A percentile compares a stretch with the other conserved stretches of the same genome.
Evolutionary conservation across 2,888 invertebrate species (phyloP).

Genomic region (Tenthredo livida): DNA sequence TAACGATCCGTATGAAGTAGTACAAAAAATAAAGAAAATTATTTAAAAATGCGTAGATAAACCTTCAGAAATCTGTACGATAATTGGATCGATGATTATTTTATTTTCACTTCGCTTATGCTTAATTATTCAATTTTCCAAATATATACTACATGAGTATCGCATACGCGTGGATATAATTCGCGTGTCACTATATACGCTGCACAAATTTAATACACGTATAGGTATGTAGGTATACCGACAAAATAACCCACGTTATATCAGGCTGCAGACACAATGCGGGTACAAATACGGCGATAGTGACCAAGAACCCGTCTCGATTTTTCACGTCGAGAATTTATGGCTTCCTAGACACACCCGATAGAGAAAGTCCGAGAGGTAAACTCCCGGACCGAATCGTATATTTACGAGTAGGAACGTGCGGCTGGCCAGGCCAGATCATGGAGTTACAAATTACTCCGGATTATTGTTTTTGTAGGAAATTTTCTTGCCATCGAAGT

Average conservation of each 20-base stretch:
- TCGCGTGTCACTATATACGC: neutral
- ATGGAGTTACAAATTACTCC: constrained; percentile 15
- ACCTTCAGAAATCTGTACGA: no score
- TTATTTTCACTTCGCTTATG: neutral
- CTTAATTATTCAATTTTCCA: neutral
- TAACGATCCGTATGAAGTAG: neutral
- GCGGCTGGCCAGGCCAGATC: neutral
- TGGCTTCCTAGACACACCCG: constrained; percentile 48
- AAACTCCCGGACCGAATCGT: constrained; percentile 35
- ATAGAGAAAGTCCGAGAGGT: constrained; percentile 41
- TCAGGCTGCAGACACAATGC: constrained; percentile 12
- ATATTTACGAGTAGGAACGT: constrained; percentile 13
- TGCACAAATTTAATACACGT: neutral
- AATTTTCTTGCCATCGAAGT: neutral
- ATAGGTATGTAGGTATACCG: neutral
- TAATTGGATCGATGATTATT: no score
- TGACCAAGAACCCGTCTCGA: constrained; percentile 25
- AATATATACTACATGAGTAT: neutral
- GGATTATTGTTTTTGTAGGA: neutral
- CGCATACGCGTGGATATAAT: neutral
- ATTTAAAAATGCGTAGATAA: no score
- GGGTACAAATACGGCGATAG: constrained; percentile 8
- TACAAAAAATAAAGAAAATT: neutral
- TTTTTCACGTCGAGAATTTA: constrained; percentile 33
- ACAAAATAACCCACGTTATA: neutral